Percentiles rank a stretch among this genome's conserved stretches.
Conservation (phyloP, 2,888 invertebrate genomes). For the Dasypogon diadema region DNA sequence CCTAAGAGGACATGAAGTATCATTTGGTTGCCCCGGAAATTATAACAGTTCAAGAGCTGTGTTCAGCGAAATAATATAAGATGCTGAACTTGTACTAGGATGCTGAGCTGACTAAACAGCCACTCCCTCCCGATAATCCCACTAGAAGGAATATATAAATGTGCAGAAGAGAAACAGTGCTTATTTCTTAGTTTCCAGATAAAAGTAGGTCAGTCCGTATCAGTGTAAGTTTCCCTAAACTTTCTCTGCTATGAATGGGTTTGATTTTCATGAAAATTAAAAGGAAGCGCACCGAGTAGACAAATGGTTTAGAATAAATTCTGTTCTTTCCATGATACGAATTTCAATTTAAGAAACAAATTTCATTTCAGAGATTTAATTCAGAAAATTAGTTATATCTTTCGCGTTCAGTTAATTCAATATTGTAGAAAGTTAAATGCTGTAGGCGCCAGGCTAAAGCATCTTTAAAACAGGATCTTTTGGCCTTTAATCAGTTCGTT, state of each 20-base stretch:
- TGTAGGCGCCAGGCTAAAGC: too few relatives aligned
- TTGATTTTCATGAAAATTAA: constrained; percentile 27
- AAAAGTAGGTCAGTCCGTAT: background rate
- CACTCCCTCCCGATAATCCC: background rate
- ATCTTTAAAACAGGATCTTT: too few relatives aligned
- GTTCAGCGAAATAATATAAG: constrained; percentile 6
- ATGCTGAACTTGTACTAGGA: background rate
- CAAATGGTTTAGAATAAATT: too few relatives aligned
- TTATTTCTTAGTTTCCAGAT: background rate
- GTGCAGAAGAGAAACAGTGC: background rate
- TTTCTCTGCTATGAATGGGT: background rate
- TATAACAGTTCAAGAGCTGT: constrained; percentile 28
- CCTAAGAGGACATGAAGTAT: background rate
- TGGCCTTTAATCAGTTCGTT: too few relatives aligned
- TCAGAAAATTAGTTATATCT: too few relatives aligned
- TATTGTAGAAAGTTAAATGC: too few relatives aligned
- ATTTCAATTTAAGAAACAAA: too few relatives aligned
- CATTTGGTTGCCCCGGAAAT: constrained; percentile 33
- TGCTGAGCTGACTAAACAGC: constrained; percentile 4
- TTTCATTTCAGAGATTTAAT: too few relatives aligned
- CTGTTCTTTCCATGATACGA: too few relatives aligned
- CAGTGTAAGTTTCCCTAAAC: constrained; percentile 1
- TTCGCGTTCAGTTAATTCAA: too few relatives aligned
- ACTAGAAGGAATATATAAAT: constrained; percentile 22
- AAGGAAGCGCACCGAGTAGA: constrained; percentile 2